Base-by-base conservation (phyloP, 1,140 invertebrate genomes). In the Nasonia longicornis region DNA sequence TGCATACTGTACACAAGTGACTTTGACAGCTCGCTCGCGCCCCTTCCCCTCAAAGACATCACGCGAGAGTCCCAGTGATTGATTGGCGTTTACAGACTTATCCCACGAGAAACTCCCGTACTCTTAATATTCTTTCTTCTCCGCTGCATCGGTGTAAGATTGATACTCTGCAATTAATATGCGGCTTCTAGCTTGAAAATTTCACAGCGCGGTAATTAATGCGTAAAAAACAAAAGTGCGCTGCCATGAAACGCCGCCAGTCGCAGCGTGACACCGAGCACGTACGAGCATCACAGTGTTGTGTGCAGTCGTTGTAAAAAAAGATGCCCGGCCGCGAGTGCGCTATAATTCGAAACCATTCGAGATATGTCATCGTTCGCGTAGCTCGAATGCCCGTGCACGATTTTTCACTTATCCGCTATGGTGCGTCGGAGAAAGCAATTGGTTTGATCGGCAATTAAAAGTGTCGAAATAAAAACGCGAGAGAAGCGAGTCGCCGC, bases 391-490 rank as follows among this genome's bases (percentile, higher is more conserved):
- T 73, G 12, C 73, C 38, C 26, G 11, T 8, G 8, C 35, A 14
- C 16, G 66, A 75, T 63, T 75, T 75, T 75, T 75, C 73, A 52
- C 42, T 72, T 72, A 42, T 35, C 20, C 38, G 29, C 10, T 71
- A 0, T 42, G 6, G 35, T n/a, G 69, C 14, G 35, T 14, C 10
- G 14, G 14, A 71, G 69, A 42, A 29, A 48, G 42, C 72, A 45
- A 45, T 48, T 58, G 42, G 52, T 58, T 75, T 52, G 73, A 75
- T 75, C 52, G 58, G 73, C 73, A 31, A 75, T 75, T 75, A 48
- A 10, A n/a, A 48, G 70, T n/a, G n/a, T 48, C 22, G 20, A 70
- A 14, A 67, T 67, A 31, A 72, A 72, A 48, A 72, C 52, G 52
- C 20, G 20, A 12, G 20, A 58, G 20, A 58, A 26, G 16, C n/a